Evolutionary conservation across 2,888 invertebrate species (phyloP), one percentile per base, ranked within the genome.

Genomic region (Callosobruchus maculatus): DNA sequence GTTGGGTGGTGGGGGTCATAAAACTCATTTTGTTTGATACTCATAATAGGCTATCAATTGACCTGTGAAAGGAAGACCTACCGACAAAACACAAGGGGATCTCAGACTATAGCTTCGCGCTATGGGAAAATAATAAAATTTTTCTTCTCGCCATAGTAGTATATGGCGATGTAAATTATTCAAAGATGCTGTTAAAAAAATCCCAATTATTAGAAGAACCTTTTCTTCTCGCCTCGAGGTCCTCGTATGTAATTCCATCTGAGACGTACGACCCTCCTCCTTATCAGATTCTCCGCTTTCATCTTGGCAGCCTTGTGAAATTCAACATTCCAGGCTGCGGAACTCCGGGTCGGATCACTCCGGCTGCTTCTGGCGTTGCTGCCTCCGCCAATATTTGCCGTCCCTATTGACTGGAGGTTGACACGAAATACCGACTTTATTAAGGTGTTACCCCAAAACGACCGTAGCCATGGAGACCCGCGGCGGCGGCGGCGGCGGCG

Each of bases 341-440:
- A 49, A 49, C 49, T 49, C 49, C 18, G 49, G 49, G 49, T 49
- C 49, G 49, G 49, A 49, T 49, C 49, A 18, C 49, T 49, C 18
- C 49, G 49, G 49, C 49, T 13, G 49, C 49, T 49, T 7, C 49
- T 49, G 7, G n/a, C n/a, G n/a, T 18, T 49, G 49, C 49, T 18
- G 7, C 49, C 49, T 49, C 13, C 49, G 49, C 49, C 49, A 49
- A 49, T 49, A 49, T 49, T 49, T 49, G 49, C 13, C 13, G 18
- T 13, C 49, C 13, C 49, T 49, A 49, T 49, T 49, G 49, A 49
- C 49, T 49, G 49, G 49, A 49, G 49, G 81, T 82, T 82, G 82
- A 83, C 82, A 81, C 79, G 80, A 81, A 79, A 81, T 78, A 76
- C 80, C 76, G 78, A 82, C 81, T 82, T 82, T 82, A 83, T 83